phyloP scores from a whole-genome alignment of 2,113 vertebrate genomes.

The Loxodonta africana region DNA sequence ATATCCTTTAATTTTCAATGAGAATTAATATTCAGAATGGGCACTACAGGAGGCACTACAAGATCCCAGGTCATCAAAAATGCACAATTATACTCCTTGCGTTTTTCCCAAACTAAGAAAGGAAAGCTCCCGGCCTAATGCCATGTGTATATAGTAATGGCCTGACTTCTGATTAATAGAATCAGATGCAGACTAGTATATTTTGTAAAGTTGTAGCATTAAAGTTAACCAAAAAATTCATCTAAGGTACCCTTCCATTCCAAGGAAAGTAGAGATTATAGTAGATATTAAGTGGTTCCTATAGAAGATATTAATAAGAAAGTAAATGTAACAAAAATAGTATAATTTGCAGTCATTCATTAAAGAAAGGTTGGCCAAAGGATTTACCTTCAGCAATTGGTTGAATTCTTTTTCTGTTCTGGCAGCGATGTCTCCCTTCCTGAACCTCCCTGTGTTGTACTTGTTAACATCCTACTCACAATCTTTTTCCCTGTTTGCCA shows the following conservation, averaged over 20 bases:
- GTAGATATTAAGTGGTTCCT: conserved; percentile 9
- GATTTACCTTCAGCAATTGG: conserved; percentile 11
- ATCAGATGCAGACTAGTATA: neutral
- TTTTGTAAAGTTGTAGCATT: neutral
- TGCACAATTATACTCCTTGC: neutral
- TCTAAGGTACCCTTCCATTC: neutral
- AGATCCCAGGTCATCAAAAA: conserved; percentile 23
- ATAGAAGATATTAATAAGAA: conserved; percentile 14
- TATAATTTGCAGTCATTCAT: conserved; percentile 20
- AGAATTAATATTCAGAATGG: conserved; percentile 25
- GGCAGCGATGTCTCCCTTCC: neutral
- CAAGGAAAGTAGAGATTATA: neutral
- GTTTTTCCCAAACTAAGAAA: neutral
- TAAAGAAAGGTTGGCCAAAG: neutral
- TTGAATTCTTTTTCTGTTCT: neutral
- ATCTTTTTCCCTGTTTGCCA: conserved; percentile 18
- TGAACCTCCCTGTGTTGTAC: neutral
- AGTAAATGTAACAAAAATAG: neutral
- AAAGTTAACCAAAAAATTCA: conserved; percentile 43
- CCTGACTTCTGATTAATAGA: conserved; percentile 12
- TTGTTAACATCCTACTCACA: conserved; percentile 26
- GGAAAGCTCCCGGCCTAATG: neutral
- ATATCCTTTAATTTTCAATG: neutral
- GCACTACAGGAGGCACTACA: neutral
- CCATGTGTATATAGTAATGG: neutral